phyloP scores from a whole-genome alignment of 1,140 invertebrate genomes.

The Elysia chlorotica region DNA sequence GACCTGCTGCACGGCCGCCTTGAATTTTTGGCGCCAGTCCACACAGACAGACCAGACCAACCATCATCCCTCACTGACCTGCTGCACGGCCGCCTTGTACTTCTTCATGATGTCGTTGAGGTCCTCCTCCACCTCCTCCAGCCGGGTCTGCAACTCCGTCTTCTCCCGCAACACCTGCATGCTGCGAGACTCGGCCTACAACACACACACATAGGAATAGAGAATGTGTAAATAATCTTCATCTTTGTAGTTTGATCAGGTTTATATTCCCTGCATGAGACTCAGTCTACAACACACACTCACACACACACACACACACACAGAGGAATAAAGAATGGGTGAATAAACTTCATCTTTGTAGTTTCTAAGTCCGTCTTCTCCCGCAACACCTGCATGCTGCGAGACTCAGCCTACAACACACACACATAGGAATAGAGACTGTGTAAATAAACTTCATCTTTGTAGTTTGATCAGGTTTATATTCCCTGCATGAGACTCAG shows the following conservation, averaged over 20 bases:
- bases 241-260: too few species aligned
- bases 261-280: too few species aligned
- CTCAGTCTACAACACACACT: too few species aligned
- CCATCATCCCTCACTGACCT: slow-evolving; percentile 64
- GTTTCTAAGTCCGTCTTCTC: slow-evolving; percentile 82
- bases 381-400: slow-evolving; percentile 73
- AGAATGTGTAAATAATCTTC: too few species aligned
- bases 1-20: neutral
- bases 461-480: too few species aligned
- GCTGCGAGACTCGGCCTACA: slow-evolving; percentile 74
- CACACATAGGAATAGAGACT: neutral
- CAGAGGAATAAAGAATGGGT: too few species aligned
- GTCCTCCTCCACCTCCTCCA: slow-evolving; percentile 93
- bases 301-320: too few species aligned
- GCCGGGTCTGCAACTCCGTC: slow-evolving; percentile 77
- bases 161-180: slow-evolving; percentile 77
- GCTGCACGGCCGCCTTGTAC: slow-evolving; percentile 84
- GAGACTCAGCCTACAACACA: slow-evolving; percentile 70
- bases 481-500: too few species aligned
- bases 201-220: slow-evolving; percentile 2
- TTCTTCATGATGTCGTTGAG: slow-evolving; percentile 88
- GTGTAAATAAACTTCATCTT: too few species aligned
- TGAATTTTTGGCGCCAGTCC: too few species aligned
- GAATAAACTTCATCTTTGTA: too few species aligned
- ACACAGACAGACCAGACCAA: neutral